A percentile compares a stretch with the other conserved stretches of the same genome.
Conservation (phyloP, 2,888 invertebrate species). For the Pandemis corylana region DNA sequence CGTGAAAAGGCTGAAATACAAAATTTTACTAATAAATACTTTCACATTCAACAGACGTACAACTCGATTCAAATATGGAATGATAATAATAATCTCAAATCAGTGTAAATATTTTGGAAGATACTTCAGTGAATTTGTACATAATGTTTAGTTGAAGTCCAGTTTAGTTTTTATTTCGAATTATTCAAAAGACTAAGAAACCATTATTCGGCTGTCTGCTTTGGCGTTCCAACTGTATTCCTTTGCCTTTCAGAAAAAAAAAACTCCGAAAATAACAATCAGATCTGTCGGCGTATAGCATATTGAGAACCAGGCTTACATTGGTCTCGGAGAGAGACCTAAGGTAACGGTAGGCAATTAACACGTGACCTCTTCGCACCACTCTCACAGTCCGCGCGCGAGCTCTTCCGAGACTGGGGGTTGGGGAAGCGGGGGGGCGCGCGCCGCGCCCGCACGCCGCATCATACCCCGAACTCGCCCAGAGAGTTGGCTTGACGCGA, state of each 20-base stretch:
- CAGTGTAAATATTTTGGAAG: constrained; percentile 17
- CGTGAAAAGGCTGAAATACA: not conserved
- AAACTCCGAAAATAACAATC: no score
- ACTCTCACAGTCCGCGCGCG: no score
- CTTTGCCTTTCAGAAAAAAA: not conserved
- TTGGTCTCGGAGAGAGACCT: not conserved
- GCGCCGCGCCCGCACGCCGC: no score
- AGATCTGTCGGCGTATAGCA: not conserved
- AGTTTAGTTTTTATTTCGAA: constrained; percentile 5
- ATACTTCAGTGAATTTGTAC: constrained; percentile 24
- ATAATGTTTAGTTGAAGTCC: not conserved
- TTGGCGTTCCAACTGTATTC: not conserved
- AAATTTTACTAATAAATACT: constrained; percentile 14
- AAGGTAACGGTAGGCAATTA: not conserved
- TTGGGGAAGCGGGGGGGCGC: no score
- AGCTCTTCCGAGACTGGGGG: no score
- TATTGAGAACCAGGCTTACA: not conserved
- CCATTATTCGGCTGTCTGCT: not conserved
- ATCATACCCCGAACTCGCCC: no score
- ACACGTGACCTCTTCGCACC: not conserved
- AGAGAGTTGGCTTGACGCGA: no score
- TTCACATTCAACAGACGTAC: not conserved
- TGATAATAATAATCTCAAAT: constrained; percentile 2
- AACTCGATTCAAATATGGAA: constrained; percentile 8
- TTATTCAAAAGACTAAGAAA: not conserved